A percentile compares a stretch with the other conserved stretches of the same genome.
Evolutionary conservation across 2,888 invertebrate species (phyloP).

Genomic region (Sipha maydis): DNA sequence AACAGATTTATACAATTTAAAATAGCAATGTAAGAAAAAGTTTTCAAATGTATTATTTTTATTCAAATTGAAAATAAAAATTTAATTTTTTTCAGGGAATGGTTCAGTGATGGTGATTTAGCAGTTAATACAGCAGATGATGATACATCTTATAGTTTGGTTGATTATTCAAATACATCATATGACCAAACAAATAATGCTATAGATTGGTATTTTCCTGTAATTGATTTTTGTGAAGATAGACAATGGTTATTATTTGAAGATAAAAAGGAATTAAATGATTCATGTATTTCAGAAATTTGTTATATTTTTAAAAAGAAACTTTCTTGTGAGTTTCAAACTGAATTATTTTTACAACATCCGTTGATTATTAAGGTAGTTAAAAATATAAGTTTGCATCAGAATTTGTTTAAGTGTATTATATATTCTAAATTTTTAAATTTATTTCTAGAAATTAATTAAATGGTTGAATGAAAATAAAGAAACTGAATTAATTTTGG

Average conservation of each 20-base stretch:
- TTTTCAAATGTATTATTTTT: not conserved
- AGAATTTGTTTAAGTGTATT: not conserved
- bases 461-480: constrained; percentile 52
- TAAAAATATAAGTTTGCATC: not conserved
- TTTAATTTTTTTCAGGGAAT: not conserved
- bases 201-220: constrained; percentile 50
- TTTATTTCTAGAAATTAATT: constrained; percentile 35
- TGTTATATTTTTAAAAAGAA: constrained; percentile 38
- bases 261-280: constrained; percentile 5
- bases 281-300: constrained; percentile 8
- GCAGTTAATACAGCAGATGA: constrained; percentile 10
- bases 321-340: constrained; percentile 29
- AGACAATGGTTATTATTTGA: constrained; percentile 27
- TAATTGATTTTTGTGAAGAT: constrained; percentile 25
- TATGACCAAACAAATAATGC: constrained; percentile 17
- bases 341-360: constrained; percentile 56
- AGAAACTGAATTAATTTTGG: constrained; percentile 42
- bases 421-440: not conserved
- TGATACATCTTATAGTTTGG: constrained; percentile 7
- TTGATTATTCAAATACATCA: constrained; percentile 29
- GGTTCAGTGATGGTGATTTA: constrained; percentile 21
- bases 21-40: constrained; percentile 36
- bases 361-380: constrained; percentile 42
- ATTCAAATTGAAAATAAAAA: not conserved
- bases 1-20: not conserved